Evolutionary conservation across 2,113 vertebrate genomes (phyloP), one percentile per base, ranked within the genome.

Genomic region (Cynocephalus volans): DNA sequence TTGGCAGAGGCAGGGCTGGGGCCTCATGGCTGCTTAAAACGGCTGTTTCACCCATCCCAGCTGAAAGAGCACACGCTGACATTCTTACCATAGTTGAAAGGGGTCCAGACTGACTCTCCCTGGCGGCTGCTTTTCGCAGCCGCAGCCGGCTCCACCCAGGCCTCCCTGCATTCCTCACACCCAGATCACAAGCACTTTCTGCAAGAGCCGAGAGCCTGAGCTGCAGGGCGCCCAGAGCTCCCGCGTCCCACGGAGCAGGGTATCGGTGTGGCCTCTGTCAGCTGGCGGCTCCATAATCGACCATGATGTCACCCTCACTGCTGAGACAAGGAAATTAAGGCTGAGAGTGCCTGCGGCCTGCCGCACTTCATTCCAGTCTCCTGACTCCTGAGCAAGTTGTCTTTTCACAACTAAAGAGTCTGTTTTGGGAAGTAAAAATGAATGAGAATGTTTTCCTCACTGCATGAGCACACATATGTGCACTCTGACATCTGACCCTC

Each of bases 61-160:
- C 75, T 54, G 7, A 64, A 36, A 84, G 93, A 87, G 50, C 77
- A 26, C 80, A 77, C 5, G 45, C 93, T 73, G 93, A 90, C 97
- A 94, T 97, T 97, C 90, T 33, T 54, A 36, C 72, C 90, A 80
- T 82, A 81, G 72, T 13, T 93, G 94, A 60, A 28, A 50, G 52
- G 17, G 48, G 64, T 69, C 93, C 88, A 33, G 88, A 5, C 72
- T 0, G 4, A 24, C 50, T 62, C n/a, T 80, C 56, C 45, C n/a
- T 3, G 12, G 79, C 92, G 96, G 96, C 97, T 94, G 95, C 75
- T 70, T 67, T 45, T 58, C 58, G 3, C 1, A 4, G 58, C 84
- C 26, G 28, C 52, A 75, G 75, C 77, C 6, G 0, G 52, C 92
- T 62, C 69, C 58, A 36, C 92, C 88, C 58, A 36, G 21, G 86